Base-by-base conservation (phyloP, 2,888 invertebrate species). In the Drosophila pegasa region DNA sequence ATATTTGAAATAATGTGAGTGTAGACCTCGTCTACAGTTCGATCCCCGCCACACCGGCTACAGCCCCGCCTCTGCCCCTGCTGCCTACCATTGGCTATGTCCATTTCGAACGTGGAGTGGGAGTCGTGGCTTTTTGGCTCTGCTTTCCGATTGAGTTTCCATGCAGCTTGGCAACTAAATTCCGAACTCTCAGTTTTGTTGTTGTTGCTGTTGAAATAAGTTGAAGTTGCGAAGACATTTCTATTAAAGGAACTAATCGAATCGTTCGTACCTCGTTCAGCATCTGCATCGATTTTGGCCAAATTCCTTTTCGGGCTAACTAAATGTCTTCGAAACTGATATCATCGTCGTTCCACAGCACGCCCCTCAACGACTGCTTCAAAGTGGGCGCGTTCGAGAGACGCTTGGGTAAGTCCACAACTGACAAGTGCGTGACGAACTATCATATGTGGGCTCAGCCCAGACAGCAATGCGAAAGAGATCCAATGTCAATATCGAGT, bases 391-490 rank as follows among this genome's bases (percentile, higher is more conserved):
- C 92, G 89, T 94, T 93, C 92, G 94, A 94, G 88, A 90, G 92
- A 83, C 93, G 93, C 87, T 91, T 94, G 75, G 93, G 94, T 94
- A 93, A 94, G 94, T 93, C 71, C 59, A 66, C 35, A 35, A 18
- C 22, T 14, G 50, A 3, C 12, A 18, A 40, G 16, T 38, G 50
- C 50, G 16, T 29, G 64, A 16, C 16, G 25, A 18, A 31, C 35
- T 33, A n/a, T 16, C 5, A 27, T 29, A 56, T 56, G 54, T 51
- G 29, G 51, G 20, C 25, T 18, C 14, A 25, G 55, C 43, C 62
- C 54, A 62, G 51, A 61, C 61, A 52, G 43, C 40, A 3, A 29
- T 33, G 12, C 20, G 50, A 14, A 37, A 58, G 25, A 29, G 18
- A 12, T 29, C 22, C 41, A 57, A 63, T 54, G 65, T 35, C 57